Evolutionary conservation across 2,113 vertebrate genomes (phyloP).

Genomic region (Vanacampus margaritifer): DNA sequence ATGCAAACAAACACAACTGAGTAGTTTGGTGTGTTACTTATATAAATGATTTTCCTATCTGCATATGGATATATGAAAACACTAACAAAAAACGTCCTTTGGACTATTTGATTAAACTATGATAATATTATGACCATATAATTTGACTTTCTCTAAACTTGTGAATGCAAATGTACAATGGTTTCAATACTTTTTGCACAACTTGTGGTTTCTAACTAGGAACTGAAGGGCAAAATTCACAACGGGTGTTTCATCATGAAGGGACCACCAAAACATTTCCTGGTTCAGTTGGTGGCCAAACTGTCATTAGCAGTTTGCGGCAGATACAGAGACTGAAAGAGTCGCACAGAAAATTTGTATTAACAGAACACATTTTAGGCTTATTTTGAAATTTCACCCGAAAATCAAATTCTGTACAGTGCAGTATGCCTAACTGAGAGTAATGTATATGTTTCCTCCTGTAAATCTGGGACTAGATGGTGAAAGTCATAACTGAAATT

Average conservation of each 20-base stretch:
- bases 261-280: not conserved
- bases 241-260: constrained; percentile 1
- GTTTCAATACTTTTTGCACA: not conserved
- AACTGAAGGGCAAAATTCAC: not conserved
- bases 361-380: not conserved
- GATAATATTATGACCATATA: too few species aligned
- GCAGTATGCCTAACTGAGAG: not conserved
- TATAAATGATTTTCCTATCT: too few species aligned
- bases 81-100: too few species aligned
- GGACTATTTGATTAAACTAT: too few species aligned
- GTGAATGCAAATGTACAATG: not conserved
- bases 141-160: not conserved
- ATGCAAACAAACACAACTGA: not conserved
- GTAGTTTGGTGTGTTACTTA: not conserved
- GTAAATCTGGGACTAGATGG: too few species aligned
- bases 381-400: not conserved
- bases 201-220: not conserved
- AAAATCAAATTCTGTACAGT: too few species aligned
- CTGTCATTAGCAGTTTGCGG: too few species aligned
- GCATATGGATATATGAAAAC: too few species aligned
- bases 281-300: not conserved
- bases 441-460: too few species aligned
- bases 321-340: too few species aligned
- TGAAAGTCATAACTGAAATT: not conserved
- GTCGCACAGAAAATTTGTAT: not conserved